Percentiles rank a stretch among this genome's conserved stretches.
Evolutionary conservation across 2,113 vertebrate species (phyloP).

Genomic region (Rhinoptilus africanus): DNA sequence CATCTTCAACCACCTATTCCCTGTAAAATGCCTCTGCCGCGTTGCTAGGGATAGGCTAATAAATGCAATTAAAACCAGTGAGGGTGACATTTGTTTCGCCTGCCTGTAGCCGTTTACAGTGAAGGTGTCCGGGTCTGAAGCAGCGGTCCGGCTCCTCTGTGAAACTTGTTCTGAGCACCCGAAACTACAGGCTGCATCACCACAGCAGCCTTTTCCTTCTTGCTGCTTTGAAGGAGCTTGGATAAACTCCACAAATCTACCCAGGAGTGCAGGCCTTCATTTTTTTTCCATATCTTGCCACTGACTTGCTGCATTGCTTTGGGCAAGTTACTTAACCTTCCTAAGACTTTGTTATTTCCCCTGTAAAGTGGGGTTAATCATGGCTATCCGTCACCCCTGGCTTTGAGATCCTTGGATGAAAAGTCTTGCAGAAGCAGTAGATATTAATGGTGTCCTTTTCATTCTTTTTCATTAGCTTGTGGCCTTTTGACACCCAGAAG

Average conservation of each 20-base stretch:
- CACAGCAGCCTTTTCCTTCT: not conserved
- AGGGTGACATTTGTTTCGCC: not conserved
- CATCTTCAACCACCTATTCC: not conserved
- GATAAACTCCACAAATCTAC: not conserved
- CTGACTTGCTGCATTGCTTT: not conserved
- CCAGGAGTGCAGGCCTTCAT: not conserved
- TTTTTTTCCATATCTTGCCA: not conserved
- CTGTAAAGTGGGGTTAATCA: conserved; percentile 47
- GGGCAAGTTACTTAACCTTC: conserved; percentile 46
- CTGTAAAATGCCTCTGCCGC: not conserved
- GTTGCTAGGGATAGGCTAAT: not conserved
- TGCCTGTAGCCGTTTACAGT: not conserved
- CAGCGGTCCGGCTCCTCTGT: accelerated
- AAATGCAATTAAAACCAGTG: not conserved
- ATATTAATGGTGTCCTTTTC: conserved; percentile 3
- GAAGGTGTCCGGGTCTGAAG: not conserved
- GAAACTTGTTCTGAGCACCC: not conserved
- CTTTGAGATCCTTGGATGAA: conserved; percentile 30
- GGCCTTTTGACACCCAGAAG: conserved; percentile 43
- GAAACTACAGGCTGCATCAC: not conserved
- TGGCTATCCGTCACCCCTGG: not conserved
- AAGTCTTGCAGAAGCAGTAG: conserved; percentile 13
- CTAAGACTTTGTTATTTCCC: conserved; percentile 3
- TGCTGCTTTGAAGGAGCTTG: not conserved
- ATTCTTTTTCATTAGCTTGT: conserved; percentile 45